Conservation (phyloP, 2,797 vertebrate genomes). For the Kryptolebias ocellatus region DNA sequence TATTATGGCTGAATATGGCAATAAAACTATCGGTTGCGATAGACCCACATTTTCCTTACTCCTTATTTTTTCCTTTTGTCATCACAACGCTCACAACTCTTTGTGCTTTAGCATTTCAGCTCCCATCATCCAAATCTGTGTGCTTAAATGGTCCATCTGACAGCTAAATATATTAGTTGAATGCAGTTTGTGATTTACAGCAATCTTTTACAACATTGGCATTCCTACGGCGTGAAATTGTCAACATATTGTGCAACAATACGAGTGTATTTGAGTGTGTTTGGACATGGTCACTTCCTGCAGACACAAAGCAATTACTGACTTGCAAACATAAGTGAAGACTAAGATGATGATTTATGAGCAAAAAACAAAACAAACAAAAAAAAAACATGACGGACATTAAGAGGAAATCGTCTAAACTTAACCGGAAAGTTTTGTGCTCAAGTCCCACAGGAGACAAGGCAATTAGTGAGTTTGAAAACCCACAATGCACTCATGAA, state of each 20-base stretch:
- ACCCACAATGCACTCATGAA: conserved; percentile 28
- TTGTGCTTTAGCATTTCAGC: too few relatives aligned
- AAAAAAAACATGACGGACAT: neutral
- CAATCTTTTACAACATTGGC: too few relatives aligned
- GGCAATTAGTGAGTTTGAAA: conserved; percentile 54
- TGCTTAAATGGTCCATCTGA: too few relatives aligned
- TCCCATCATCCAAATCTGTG: too few relatives aligned
- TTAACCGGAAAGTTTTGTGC: conserved; percentile 21
- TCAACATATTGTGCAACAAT: conserved; percentile 4
- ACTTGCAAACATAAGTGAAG: conserved; percentile 18
- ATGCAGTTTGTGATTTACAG: too few relatives aligned
- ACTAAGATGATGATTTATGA: conserved; percentile 8
- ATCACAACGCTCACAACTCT: too few relatives aligned
- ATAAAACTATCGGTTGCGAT: too few relatives aligned
- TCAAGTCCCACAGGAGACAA: conserved; percentile 24
- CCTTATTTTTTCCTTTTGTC: too few relatives aligned
- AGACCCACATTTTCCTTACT: too few relatives aligned
- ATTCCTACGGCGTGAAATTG: conserved; percentile 11
- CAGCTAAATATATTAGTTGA: too few relatives aligned
- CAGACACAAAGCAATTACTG: conserved; percentile 35
- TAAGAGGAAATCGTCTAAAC: conserved; percentile 20
- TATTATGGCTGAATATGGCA: too few relatives aligned
- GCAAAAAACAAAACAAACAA: neutral
- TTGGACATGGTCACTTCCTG: conserved; percentile 3
- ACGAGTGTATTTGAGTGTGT: conserved; percentile 9